Base-by-base conservation (phyloP, 2,888 invertebrate genomes). In the Tholera decimalis region DNA sequence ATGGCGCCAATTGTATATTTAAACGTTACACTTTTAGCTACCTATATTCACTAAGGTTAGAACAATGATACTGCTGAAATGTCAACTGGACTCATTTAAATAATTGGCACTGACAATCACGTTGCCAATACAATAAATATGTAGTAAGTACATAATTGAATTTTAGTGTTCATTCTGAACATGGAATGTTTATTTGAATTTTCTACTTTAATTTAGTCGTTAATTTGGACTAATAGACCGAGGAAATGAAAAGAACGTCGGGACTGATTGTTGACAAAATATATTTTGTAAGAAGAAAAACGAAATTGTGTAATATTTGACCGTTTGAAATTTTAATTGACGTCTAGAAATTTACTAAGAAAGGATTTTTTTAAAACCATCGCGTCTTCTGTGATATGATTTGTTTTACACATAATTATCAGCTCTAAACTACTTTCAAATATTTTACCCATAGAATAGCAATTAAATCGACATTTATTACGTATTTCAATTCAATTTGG, bases 401-500 rank as follows among this genome's bases (percentile, higher is more conserved):
- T n/a, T n/a, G n/a, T n/a, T n/a, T n/a, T n/a, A n/a, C n/a, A n/a
- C n/a, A n/a, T n/a, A n/a, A n/a, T n/a, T n/a, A n/a, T n/a, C 24
- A 68, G 11, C 2, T 30, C n/a, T n/a, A n/a, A n/a, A 28, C 18
- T 33, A 33, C 22, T 30, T 37, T 44, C 20, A 37, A 63, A 51
- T 22, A 39, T 73, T 73, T 60, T 35, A 41, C 2, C 22, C 64
- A 51, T 67, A 72, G 63, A 72, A 64, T 46, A 33, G 64, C 33
- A 73, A 73, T 73, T 46, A 73, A 68, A 46, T 55, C 26, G 37
- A 66, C 13, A 55, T 73, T 69, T 55, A 69, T 55, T 59, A 43
- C 55, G n/a, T 28, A 49, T 77, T 75, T 60, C 61, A 61, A 67
- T 75, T 73, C 54, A 73, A 62, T 62, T 73, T 78, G 18, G 43